A percentile compares a stretch with the other conserved stretches of the same genome.
Conservation (phyloP, 2,888 invertebrate species). For the Apodemia hepburni region DNA sequence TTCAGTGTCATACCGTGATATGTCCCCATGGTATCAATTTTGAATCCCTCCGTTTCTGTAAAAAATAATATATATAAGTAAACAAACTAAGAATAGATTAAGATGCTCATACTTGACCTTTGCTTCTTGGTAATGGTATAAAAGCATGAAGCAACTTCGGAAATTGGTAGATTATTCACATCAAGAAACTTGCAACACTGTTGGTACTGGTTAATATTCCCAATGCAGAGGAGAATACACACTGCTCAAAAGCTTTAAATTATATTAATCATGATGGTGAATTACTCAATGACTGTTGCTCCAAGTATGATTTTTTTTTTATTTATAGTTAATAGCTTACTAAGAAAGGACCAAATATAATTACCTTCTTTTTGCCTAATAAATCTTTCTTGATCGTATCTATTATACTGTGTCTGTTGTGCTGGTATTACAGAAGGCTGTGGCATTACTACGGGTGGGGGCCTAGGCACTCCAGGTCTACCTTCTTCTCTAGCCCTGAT, state of each 20-base stretch:
- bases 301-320: no score
- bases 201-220: no score
- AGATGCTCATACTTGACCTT: background rate
- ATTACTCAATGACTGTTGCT: no score
- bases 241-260: no score
- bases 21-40: slow-evolving; percentile 98
- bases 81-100: background rate
- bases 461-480: slow-evolving; percentile 71
- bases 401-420: slow-evolving; percentile 93
- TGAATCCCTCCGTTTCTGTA: slow-evolving; percentile 97
- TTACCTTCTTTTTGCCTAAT: slow-evolving; percentile 94
- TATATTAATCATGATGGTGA: no score
- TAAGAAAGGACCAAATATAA: no score
- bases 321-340: no score
- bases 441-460: slow-evolving; percentile 79
- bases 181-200: no score
- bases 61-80: slow-evolving; percentile 26
- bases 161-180: no score
- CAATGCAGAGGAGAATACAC: no score
- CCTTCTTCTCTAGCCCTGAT: slow-evolving; percentile 97
- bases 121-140: no score
- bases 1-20: slow-evolving; percentile 99
- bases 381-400: slow-evolving; percentile 99
- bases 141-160: no score
- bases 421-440: slow-evolving; percentile 84